These are phyloP conservation scores for Hyperoodon ampullatus DNA, from an alignment of 2,113 vertebrate genomes.

Conservation along the genomic window DNA sequence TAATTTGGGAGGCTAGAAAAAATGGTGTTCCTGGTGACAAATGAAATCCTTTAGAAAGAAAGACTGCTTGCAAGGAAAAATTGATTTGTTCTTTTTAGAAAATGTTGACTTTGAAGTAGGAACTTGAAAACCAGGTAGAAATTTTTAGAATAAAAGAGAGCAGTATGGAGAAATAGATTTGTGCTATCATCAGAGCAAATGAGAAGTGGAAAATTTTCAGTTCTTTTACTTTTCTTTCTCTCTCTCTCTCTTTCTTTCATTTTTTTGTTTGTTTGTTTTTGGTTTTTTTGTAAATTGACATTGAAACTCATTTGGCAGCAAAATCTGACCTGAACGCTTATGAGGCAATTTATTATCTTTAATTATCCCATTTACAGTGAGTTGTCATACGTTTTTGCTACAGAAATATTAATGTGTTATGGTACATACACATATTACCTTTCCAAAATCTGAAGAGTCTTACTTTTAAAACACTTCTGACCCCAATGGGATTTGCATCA, in stretches of 20 bases:
- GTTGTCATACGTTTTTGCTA: neutral
- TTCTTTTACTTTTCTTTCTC: neutral
- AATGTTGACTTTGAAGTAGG: neutral
- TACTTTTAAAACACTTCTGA: slow-evolving; percentile 11
- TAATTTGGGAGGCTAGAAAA: slow-evolving; percentile 42
- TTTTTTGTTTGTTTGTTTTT: neutral
- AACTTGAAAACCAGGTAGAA: slow-evolving; percentile 34
- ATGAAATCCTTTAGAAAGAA: neutral
- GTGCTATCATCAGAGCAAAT: neutral
- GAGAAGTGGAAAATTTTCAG: neutral
- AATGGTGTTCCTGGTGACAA: neutral
- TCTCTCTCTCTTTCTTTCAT: neutral
- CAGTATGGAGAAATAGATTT: neutral
- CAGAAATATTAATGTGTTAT: neutral
- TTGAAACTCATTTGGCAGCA: slow-evolving; percentile 15
- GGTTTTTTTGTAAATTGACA: neutral
- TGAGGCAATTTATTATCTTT: neutral
- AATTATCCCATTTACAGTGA: neutral
- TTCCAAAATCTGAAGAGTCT: slow-evolving; percentile 18
- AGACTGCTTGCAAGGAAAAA: neutral
- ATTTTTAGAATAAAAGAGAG: neutral
- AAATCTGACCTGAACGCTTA: slow-evolving; percentile 37
- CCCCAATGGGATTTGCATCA: neutral
- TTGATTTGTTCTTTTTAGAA: neutral
- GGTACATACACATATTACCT: neutral